Evolutionary conservation across 2,888 invertebrate genomes (phyloP).

Genomic region (Aphodius granarius): DNA sequence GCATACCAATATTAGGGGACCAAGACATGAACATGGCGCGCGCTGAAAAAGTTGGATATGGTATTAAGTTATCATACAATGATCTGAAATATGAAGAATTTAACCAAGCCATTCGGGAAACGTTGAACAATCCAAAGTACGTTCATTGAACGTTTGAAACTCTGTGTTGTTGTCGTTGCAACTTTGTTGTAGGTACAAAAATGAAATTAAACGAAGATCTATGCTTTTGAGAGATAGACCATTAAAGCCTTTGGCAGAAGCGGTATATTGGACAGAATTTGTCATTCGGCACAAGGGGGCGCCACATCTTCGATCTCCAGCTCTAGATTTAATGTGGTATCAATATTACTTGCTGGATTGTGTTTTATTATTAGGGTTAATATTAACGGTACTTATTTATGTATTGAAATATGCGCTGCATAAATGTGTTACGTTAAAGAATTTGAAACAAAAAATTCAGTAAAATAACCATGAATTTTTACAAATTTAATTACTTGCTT

Average conservation of each 20-base stretch:
- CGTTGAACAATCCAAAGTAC: conserved; percentile 1
- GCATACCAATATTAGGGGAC: conserved; percentile 27
- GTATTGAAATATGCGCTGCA: background rate
- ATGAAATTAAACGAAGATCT: conserved; percentile 3
- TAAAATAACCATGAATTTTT: conserved; percentile 22
- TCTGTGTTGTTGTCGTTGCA: background rate
- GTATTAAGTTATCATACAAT: background rate
- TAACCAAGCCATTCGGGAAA: background rate
- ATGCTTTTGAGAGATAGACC: conserved; percentile 30
- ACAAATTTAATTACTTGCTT: no score
- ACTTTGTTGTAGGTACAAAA: background rate
- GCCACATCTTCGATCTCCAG: conserved; percentile 31
- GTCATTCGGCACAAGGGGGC: conserved; percentile 25
- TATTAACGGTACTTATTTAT: background rate
- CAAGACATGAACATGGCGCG: conserved; percentile 23
- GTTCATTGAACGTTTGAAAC: background rate
- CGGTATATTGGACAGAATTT: conserved; percentile 34
- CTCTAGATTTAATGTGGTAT: conserved; percentile 35
- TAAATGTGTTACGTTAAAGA: background rate
- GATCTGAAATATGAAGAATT: background rate
- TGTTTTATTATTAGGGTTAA: background rate
- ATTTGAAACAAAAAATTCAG: background rate
- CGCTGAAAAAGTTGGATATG: conserved; percentile 17
- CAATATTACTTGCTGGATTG: conserved; percentile 32
- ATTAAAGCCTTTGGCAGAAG: conserved; percentile 26